Conservation (phyloP, 2,888 invertebrate species). For the Argyra leucocephala region DNA sequence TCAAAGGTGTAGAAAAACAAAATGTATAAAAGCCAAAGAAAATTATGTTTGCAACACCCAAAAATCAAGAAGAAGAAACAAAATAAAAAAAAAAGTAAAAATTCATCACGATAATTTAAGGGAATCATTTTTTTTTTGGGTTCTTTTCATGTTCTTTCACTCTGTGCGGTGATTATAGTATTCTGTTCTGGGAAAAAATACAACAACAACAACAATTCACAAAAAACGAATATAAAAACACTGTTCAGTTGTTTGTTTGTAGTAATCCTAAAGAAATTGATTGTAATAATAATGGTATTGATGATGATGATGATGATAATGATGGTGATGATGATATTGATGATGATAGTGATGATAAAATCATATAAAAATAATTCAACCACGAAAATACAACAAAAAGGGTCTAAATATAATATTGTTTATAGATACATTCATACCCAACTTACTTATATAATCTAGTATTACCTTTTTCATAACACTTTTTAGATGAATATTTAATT, state of each 20-base stretch:
- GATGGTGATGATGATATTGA: too few species aligned
- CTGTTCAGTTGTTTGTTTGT: not conserved
- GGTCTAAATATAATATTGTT: too few species aligned
- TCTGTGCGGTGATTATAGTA: not conserved
- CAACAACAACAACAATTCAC: not conserved
- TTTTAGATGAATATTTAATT: too few species aligned
- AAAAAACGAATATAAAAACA: not conserved
- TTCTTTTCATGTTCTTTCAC: not conserved
- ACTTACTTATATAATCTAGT: too few species aligned
- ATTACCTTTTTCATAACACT: too few species aligned
- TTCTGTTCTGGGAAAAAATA: not conserved
- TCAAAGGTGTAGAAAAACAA: conserved; percentile 4
- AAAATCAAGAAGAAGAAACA: not conserved
- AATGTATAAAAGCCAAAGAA: conserved; percentile 3
- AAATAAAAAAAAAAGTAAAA: not conserved
- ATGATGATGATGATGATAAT: too few species aligned
- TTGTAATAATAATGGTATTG: too few species aligned
- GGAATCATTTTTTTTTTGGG: not conserved
- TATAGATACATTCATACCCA: too few species aligned
- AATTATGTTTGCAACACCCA: conserved; percentile 3
- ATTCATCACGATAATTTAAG: not conserved
- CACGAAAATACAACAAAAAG: too few species aligned
- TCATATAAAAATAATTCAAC: too few species aligned
- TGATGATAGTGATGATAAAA: too few species aligned
- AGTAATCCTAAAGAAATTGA: not conserved